phyloP scores from a whole-genome alignment of 2,888 invertebrate species.

The Gerris lacustris region DNA sequence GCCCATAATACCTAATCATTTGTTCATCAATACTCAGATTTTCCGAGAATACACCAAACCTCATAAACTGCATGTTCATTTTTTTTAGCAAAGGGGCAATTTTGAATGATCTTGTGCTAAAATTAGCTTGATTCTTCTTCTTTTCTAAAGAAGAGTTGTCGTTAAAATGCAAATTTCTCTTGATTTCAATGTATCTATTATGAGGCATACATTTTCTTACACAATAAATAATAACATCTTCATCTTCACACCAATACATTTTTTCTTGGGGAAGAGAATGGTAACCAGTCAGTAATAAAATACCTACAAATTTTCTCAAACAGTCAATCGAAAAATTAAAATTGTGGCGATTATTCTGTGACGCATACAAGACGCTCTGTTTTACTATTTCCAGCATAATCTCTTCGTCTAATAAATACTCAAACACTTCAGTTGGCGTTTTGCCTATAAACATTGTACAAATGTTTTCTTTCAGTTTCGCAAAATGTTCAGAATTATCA shows the following conservation, averaged over 20 bases:
- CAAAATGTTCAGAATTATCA: neutral
- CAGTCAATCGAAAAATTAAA: neutral
- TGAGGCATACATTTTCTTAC: neutral
- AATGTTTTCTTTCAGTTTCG: neutral
- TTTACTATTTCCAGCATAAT: slow-evolving; percentile 2
- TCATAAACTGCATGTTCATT: neutral
- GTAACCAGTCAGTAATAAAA: slow-evolving; percentile 4
- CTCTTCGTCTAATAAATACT: neutral
- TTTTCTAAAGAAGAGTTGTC: neutral
- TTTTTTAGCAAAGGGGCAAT: neutral
- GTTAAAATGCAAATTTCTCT: neutral
- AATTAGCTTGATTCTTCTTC: too few species aligned
- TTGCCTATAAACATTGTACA: neutral
- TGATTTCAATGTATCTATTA: neutral
- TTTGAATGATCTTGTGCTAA: neutral
- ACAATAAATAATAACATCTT: neutral
- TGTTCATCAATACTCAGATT: neutral
- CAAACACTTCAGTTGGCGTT: neutral
- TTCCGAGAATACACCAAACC: neutral
- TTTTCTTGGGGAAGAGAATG: neutral
- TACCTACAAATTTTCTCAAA: neutral
- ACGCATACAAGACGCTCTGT: neutral
- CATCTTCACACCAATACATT: slow-evolving; percentile 6
- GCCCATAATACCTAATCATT: slow-evolving; percentile 6
- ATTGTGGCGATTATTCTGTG: neutral